Base-by-base conservation (phyloP, 2,113 vertebrate species). In the Zosterops japonicus region DNA sequence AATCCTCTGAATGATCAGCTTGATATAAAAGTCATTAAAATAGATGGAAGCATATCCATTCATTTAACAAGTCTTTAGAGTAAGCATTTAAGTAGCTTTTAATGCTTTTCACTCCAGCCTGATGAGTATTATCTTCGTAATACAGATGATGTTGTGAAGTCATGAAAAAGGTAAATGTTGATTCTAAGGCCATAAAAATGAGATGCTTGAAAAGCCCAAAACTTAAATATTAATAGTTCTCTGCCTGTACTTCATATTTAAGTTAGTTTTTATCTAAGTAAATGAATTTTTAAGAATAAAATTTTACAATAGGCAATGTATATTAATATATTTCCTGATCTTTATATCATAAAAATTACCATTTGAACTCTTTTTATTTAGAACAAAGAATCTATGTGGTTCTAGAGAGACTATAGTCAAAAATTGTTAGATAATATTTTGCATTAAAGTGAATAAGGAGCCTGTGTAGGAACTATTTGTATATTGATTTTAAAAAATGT, bases 21-120 rank as follows among this genome's bases (percentile, higher is more conserved):
- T 72, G 41, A 87, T 83, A 28, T 69, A 56, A 87, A 94, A 79
- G n/a, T 61, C 70, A 65, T 93, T 90, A 76, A 85, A 93, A 80
- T 53, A 84, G 44, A 76, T 93, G 63, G 25, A 85, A 90, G 49
- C 5, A 25, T 47, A 86, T 39, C 11, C 39, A 85, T 60, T 82
- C 3, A 23, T 79, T 87, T 79, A 76, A 52, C 10, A 56, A 53
- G 20, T 60, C 82, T 76, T 82, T 69, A 87, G 10, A 80, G 11
- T 13, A 88, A 52, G 25, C 6, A 52, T 33, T 82, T 72, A 61
- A 78, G 23, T 59, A 85, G 19, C 5, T 87, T 96, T 78, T 85
- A 88, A 79, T 80, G 50, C 7, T 69, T 76, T 59, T 71, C 0
- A 2, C 14, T 87, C 31, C 55, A 57, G n/a, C 28, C 87, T 47